Evolutionary conservation across 2,113 vertebrate genomes (phyloP).

Genomic region (Tragelaphus scriptus): DNA sequence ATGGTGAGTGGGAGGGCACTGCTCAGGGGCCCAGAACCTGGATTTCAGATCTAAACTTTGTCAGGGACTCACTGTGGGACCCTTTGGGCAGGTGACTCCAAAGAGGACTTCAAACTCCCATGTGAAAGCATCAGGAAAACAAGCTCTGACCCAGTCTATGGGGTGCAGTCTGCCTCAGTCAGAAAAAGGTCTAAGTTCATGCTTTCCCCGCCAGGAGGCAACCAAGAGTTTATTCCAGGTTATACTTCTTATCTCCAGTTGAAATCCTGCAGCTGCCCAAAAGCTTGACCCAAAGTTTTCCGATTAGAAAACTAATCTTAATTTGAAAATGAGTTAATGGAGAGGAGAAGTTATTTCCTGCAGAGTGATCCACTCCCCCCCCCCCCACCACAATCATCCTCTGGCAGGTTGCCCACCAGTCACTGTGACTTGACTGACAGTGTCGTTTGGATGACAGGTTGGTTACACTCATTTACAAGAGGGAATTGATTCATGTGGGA

Average conservation of each 20-base stretch:
- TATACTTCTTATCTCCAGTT: too few relatives aligned
- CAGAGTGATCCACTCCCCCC: background rate
- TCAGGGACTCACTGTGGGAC: background rate
- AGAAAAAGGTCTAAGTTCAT: background rate
- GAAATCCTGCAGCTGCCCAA: background rate
- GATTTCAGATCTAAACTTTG: background rate
- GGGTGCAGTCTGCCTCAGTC: background rate
- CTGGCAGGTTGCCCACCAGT: background rate
- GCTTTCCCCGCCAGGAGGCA: background rate
- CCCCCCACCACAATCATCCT: rapidly evolving
- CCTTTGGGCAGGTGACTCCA: background rate
- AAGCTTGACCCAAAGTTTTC: background rate
- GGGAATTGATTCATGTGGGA: slow-evolving; percentile 4
- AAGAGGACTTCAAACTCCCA: background rate
- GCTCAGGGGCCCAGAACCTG: background rate
- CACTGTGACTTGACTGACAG: background rate
- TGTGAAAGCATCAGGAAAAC: too few relatives aligned
- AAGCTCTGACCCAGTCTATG: background rate
- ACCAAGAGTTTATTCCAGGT: background rate
- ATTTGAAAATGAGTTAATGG: background rate
- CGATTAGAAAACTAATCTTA: background rate
- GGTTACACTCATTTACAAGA: background rate
- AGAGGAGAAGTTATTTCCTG: background rate
- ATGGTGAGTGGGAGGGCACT: background rate
- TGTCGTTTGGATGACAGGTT: background rate